phyloP scores from a whole-genome alignment of 2,888 invertebrate species.

The Melanophora roralis region DNA sequence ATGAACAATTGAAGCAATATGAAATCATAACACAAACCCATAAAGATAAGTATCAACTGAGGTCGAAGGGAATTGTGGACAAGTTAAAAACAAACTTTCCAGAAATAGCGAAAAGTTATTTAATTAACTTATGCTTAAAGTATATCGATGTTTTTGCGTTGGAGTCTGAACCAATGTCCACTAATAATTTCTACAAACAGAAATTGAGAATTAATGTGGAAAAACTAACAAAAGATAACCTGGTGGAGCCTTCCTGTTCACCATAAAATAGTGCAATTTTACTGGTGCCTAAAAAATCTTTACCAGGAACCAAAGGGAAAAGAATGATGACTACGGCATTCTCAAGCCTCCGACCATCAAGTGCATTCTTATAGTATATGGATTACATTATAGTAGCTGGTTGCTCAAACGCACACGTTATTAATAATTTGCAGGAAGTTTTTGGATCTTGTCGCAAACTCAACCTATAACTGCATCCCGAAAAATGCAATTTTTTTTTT shows the following conservation, averaged over 20 bases:
- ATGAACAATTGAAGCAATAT: no score
- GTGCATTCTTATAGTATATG: no score
- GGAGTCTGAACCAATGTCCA: background rate
- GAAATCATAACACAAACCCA: no score
- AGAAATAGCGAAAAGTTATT: background rate
- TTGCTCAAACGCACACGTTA: background rate
- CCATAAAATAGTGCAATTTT: background rate
- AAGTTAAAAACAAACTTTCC: background rate
- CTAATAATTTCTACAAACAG: constrained; percentile 4
- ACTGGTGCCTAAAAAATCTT: background rate
- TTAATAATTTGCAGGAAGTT: background rate
- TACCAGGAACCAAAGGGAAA: background rate
- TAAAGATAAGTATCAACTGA: no score
- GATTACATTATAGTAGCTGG: background rate
- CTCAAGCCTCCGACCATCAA: no score
- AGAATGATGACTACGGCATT: no score
- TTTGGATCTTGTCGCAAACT: background rate
- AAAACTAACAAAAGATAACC: background rate
- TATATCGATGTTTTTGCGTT: background rate
- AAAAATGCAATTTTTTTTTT: background rate
- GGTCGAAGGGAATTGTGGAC: background rate
- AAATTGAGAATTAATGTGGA: background rate
- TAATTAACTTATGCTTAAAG: background rate
- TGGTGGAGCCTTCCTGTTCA: background rate
- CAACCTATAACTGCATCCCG: background rate